Evolutionary conservation across 2,113 vertebrate species (phyloP).

Genomic region (Cyphomyrus plagiostoma): DNA sequence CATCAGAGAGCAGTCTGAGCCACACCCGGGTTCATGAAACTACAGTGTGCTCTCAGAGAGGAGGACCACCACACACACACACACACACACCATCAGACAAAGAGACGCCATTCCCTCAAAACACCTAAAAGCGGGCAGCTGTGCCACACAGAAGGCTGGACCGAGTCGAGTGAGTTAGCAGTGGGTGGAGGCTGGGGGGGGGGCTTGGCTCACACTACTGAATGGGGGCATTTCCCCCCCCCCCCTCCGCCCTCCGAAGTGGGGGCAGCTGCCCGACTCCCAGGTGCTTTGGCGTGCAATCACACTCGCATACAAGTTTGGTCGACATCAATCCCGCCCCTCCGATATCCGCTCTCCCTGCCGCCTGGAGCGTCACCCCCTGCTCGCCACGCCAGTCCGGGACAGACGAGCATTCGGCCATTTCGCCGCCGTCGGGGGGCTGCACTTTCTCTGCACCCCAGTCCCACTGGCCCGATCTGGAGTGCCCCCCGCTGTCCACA

Average conservation of each 20-base stretch:
- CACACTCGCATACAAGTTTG: background rate
- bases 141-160: background rate
- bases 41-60: background rate
- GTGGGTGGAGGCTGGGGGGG: background rate
- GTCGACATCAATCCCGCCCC: background rate
- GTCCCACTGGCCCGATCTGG: background rate
- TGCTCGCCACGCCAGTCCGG: background rate
- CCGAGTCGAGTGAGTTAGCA: background rate
- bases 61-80: background rate
- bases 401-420: background rate
- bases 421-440: background rate
- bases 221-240: background rate
- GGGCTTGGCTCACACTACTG: constrained; percentile 4
- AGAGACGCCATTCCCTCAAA: background rate
- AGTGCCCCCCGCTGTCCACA: background rate
- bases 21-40: background rate
- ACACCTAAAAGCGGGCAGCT: background rate
- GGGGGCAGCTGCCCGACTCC: background rate
- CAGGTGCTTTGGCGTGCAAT: background rate
- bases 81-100: background rate
- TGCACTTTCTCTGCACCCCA: background rate
- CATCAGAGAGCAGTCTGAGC: constrained; percentile 18
- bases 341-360: background rate
- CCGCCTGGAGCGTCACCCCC: background rate
- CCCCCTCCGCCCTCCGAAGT: background rate